Base-by-base conservation (phyloP, 2,888 invertebrate species). In the Prenolepis imparis region DNA sequence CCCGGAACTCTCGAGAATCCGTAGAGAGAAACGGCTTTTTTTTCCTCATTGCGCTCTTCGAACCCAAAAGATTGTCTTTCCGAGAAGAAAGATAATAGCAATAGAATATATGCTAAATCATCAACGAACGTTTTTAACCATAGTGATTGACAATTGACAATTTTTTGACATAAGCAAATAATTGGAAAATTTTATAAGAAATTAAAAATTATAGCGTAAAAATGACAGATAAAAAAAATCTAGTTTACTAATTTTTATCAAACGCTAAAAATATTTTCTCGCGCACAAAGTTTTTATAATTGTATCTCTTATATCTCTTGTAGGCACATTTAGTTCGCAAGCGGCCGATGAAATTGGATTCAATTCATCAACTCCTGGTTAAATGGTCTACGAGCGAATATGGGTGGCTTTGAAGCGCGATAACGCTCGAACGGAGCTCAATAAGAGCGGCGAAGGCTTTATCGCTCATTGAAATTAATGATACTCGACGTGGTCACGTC, bases 401-500 rank as follows among this genome's bases (percentile, higher is more conserved):
- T 41, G 78, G 72, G 72, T 80, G 78, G 78, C 78, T 80, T 80
- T 80, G 59, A 80, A 36, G 72, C 44, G 72, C 70, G 78, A 80
- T 80, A 80, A 80, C 78, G 78, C 78, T 80, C 78, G 72, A 80
- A 80, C 78, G 78, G 78, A 70, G 78, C 78, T 80, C 78, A 80
- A 80, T 80, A 80, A 80, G 78, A 80, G 72, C 78, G 78, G 78
- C 78, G 78, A 80, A 59, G 78, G 78, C 78, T 80, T 70, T 80
- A 80, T 80, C 78, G 78, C 59, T 80, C 72, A 80, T 80, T 80
- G 78, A 80, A 80, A 80, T 80, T 80, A 80, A 80, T 80, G 78
- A 80, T 80, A 80, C 78, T 44, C 78, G 78, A 80, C 78, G 59
- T 72, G 57, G 78, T 70, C 70, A 70, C 72, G 78, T 80, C 78